These are phyloP conservation scores for Melanophora roralis DNA, from an alignment of 2,888 invertebrate genomes.

Conservation along the genomic window DNA sequence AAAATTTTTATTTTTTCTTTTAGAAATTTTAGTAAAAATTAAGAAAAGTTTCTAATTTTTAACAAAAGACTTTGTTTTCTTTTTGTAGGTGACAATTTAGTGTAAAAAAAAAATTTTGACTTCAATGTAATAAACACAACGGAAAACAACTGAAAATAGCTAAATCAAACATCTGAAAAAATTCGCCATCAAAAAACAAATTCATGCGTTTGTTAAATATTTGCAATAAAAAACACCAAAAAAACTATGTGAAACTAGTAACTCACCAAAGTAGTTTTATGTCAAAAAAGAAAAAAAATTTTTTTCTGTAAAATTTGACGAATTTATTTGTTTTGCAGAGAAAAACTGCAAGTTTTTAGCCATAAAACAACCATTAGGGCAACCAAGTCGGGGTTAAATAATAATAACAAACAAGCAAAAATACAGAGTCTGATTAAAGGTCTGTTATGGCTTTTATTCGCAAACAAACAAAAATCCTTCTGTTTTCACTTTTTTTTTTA, in stretches of 20 bases:
- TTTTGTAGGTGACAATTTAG: no score
- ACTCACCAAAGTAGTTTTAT: background rate
- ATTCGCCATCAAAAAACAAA: constrained; percentile 19
- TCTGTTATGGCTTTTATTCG: background rate
- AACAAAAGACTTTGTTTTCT: no score
- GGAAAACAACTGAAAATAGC: background rate
- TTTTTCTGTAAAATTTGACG: background rate
- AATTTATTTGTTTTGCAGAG: constrained; percentile 14
- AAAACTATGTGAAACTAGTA: constrained; percentile 10
- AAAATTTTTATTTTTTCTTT: no score
- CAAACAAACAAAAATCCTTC: constrained; percentile 35
- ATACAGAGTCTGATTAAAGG: constrained; percentile 7
- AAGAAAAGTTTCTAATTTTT: no score
- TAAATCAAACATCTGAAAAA: constrained; percentile 5
- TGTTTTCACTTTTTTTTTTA: background rate
- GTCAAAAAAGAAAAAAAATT: background rate
- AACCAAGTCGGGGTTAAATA: constrained; percentile 9
- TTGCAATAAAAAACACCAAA: constrained; percentile 31
- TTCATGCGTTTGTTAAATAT: constrained; percentile 27
- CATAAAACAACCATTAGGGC: constrained; percentile 40
- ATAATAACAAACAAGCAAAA: constrained; percentile 1
- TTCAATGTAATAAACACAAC: background rate
- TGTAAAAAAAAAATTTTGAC: no score
- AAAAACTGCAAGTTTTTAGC: constrained; percentile 19
- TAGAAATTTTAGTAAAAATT: no score